Conservation (phyloP, 2,113 vertebrate species). For the Passer montanus region DNA sequence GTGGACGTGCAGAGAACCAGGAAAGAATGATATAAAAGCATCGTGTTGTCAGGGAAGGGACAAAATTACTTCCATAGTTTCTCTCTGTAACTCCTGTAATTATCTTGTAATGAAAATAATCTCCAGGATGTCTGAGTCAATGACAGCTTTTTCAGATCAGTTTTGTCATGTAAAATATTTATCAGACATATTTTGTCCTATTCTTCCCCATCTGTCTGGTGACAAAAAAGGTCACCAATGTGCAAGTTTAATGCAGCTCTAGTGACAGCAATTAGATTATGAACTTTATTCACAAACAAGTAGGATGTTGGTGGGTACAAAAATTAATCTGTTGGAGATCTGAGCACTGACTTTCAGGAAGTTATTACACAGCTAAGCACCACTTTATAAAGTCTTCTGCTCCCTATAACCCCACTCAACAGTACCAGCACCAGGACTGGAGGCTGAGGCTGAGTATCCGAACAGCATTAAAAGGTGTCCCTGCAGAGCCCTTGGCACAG, state of each 20-base stretch:
- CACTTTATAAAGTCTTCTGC: background rate
- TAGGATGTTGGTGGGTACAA: accelerated
- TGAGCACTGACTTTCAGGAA: background rate
- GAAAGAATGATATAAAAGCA: background rate
- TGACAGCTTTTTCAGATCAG: background rate
- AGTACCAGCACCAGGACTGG: background rate
- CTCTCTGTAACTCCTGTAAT: background rate
- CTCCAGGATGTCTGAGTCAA: background rate
- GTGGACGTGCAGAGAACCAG: background rate
- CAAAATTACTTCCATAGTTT: background rate
- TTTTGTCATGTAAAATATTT: background rate
- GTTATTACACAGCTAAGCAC: background rate
- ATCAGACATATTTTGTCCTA: background rate
- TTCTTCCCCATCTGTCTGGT: background rate
- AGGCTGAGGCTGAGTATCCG: background rate
- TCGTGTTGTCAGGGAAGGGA: background rate
- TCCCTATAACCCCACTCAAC: background rate
- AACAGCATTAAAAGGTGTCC: background rate
- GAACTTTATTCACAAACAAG: background rate
- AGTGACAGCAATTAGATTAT: accelerated
- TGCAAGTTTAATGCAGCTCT: background rate
- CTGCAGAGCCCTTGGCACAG: background rate
- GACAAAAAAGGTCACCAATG: background rate
- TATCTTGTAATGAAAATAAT: background rate
- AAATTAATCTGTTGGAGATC: background rate